Percentiles rank a stretch among this genome's conserved stretches.
phyloP scores from a whole-genome alignment of 2,113 vertebrate genomes.

The Rostratula benghalensis region DNA sequence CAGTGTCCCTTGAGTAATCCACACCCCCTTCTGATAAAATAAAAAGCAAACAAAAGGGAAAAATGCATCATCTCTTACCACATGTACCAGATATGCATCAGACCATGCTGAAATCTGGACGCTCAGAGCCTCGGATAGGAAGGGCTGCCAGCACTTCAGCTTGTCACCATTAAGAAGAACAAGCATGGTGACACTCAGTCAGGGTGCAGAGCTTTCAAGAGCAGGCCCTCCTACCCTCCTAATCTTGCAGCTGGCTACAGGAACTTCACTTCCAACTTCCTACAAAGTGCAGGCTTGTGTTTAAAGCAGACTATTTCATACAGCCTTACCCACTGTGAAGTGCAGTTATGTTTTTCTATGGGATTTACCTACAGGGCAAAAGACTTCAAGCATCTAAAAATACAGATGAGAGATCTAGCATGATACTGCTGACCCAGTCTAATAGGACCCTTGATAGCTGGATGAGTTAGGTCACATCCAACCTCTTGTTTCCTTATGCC shows the following conservation, averaged over 20 bases:
- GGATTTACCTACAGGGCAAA: conserved; percentile 60
- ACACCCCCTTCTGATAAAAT: neutral
- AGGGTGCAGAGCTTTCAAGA: neutral
- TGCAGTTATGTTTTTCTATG: conserved; percentile 39
- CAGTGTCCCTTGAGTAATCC: neutral
- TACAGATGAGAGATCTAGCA: conserved; percentile 22
- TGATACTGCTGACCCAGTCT: conserved; percentile 56
- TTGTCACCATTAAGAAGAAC: neutral
- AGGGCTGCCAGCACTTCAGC: neutral
- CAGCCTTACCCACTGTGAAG: conserved; percentile 43
- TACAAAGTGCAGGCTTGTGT: conserved; percentile 3
- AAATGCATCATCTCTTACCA: neutral
- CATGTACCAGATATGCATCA: neutral
- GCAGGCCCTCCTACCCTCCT: neutral
- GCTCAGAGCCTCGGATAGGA: neutral
- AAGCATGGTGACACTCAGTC: neutral
- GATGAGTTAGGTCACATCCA: conserved; percentile 39
- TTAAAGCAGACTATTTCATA: conserved; percentile 58
- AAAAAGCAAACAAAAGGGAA: neutral
- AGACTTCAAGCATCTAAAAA: conserved; percentile 65
- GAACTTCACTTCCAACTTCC: conserved; percentile 13
- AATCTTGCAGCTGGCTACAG: neutral
- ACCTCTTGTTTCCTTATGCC: conserved; percentile 1
- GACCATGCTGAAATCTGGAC: neutral
- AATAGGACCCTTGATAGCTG: conserved; percentile 41